Evolutionary conservation across 2,888 invertebrate genomes (phyloP).

Genomic region (Perizoma flavofasciatum): DNA sequence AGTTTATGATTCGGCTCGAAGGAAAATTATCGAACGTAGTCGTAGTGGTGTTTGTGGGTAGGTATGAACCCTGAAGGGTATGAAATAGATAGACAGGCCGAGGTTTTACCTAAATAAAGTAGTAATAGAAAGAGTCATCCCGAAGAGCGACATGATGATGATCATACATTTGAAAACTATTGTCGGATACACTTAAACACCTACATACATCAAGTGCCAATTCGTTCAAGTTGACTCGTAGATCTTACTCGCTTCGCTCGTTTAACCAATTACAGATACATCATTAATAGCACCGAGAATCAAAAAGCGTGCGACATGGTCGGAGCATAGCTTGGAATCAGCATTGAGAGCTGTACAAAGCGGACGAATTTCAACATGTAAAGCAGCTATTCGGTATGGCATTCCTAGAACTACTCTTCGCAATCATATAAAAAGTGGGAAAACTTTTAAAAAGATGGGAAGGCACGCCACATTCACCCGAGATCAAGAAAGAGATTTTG

Average conservation of each 20-base stretch:
- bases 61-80: too few relatives aligned
- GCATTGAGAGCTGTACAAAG: not conserved
- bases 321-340: not conserved
- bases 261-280: not conserved
- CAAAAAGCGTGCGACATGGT: slow-evolving; percentile 2
- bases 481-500: slow-evolving; percentile 2
- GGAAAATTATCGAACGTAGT: too few relatives aligned
- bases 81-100: too few relatives aligned
- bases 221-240: too few relatives aligned
- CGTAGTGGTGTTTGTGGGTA: too few relatives aligned
- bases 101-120: too few relatives aligned
- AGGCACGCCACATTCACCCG: slow-evolving; percentile 9
- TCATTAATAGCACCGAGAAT: not conserved
- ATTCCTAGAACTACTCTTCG: not conserved
- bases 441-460: not conserved
- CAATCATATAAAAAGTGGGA: slow-evolving; percentile 4
- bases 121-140: too few relatives aligned
- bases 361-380: not conserved
- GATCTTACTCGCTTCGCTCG: not conserved
- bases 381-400: not conserved
- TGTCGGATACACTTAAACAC: too few relatives aligned
- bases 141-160: too few relatives aligned
- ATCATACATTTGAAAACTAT: too few relatives aligned
- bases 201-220: too few relatives aligned
- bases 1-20: too few relatives aligned